Percentiles rank a stretch among this genome's conserved stretches.
These are phyloP conservation scores for Eurypyga helias DNA, from an alignment of 2,113 vertebrate genomes.

Conservation along the genomic window DNA sequence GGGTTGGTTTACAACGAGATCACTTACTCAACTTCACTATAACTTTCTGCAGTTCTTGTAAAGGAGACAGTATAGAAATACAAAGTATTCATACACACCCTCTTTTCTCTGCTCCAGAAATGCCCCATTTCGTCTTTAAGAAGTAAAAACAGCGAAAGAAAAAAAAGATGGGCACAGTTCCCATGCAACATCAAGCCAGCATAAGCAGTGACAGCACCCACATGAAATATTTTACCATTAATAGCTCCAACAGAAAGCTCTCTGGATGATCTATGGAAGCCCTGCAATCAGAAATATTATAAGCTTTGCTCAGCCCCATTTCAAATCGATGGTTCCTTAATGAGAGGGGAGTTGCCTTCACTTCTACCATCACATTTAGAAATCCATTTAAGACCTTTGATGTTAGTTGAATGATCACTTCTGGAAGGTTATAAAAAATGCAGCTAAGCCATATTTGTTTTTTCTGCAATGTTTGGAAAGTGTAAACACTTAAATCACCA, in stretches of 20 bases:
- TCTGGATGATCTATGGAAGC: conserved; percentile 10
- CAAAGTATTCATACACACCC: not conserved
- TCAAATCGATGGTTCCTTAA: not conserved
- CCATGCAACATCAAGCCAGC: not conserved
- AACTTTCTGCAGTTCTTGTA: not conserved
- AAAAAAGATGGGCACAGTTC: not conserved
- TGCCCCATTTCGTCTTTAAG: not conserved
- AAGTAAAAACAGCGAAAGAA: not conserved
- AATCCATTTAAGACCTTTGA: conserved; percentile 32
- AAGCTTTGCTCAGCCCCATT: conserved; percentile 6
- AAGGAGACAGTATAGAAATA: not conserved
- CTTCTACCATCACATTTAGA: conserved; percentile 2
- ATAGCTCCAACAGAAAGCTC: conserved; percentile 33
- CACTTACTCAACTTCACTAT: not conserved
- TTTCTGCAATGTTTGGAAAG: not conserved
- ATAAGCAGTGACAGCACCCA: not conserved
- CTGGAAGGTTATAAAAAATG: conserved; percentile 16
- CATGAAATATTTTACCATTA: conserved; percentile 64
- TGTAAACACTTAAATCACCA: conserved; percentile 60
- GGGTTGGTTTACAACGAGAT: not conserved
- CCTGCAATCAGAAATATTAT: conserved; percentile 11
- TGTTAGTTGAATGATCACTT: conserved; percentile 24
- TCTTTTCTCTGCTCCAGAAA: not conserved
- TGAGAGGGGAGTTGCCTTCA: conserved; percentile 13
- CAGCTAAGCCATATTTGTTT: conserved; percentile 27